Evolutionary conservation across 2,797 vertebrate genomes (phyloP), one percentile per base, ranked within the genome.

Genomic region (Sorex maritimensis): DNA sequence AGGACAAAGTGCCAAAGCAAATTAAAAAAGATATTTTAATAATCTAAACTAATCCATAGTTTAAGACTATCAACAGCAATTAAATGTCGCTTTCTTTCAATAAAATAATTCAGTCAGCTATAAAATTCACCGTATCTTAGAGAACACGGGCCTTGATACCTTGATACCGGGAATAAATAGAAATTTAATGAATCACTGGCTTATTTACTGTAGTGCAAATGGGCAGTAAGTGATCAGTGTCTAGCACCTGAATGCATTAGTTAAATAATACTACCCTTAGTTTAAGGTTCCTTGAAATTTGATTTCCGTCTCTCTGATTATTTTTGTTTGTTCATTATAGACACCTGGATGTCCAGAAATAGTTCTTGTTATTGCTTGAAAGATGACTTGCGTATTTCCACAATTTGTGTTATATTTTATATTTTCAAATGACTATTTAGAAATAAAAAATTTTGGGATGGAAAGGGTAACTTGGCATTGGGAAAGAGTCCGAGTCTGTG

Each of bases 311-410:
- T 94, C 15, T 92, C 67, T 75, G 28, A 79, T 28, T 95, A 81
- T 75, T 71, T 95, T 93, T 86, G 90, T 74, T 21, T 82, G 3
- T 78, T 86, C 38, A 8, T 87, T 93, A 71, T 49, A 79, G 83
- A 82, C 3, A 34, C 41, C 34, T 84, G 58, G 41, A 69, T 87
- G 63, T 65, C 72, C 41, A 69, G 65, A 73, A 26, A 74, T 34
- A 83, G 46, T 81, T 84, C 71, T 82, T 87, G 77, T 24, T 17
- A 65, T n/a, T 79, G 26, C 58, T 90, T 79, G 41, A 78, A 63
- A 38, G 84, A 38, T 44, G n/a, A 61, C 55, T 71, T 82, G 24
- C 24, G 82, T 34, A 68, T 65, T 87, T 87, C 46, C 69, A 46
- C 58, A 86, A 75, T 41, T 44, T 73, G 2, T 38, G 46, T 13